Percentiles rank a stretch among this genome's conserved stretches.
These are phyloP conservation scores for Cerastoderma edule DNA, from an alignment of 2,888 invertebrate species.

Conservation along the genomic window DNA sequence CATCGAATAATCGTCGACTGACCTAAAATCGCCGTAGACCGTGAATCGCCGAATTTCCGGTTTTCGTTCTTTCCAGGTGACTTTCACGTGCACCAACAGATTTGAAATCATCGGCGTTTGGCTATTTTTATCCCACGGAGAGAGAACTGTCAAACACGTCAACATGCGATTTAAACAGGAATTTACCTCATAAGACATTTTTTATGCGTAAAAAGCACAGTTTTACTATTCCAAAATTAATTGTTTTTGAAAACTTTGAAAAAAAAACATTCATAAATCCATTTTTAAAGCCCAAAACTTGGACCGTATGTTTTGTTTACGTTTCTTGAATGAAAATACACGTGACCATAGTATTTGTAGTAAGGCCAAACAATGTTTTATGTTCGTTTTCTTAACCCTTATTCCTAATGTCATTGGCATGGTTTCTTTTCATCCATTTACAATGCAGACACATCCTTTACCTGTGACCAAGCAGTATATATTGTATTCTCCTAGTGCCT, in stretches of 20 bases:
- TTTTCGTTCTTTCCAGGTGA: no score
- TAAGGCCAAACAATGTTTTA: not conserved
- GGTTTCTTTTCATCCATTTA: not conserved
- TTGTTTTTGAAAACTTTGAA: not conserved
- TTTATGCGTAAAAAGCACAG: not conserved
- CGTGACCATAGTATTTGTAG: not conserved
- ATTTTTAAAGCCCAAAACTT: no score
- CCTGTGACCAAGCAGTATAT: not conserved
- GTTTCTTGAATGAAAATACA: not conserved
- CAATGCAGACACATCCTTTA: not conserved
- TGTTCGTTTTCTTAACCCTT: not conserved
- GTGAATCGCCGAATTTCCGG: no score
- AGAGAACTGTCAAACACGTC: no score
- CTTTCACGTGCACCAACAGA: no score
- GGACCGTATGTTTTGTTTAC: constrained; percentile 6
- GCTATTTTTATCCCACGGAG: no score
- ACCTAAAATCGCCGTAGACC: no score
- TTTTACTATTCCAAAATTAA: constrained; percentile 1
- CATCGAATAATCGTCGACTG: no score
- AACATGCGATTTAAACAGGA: constrained; percentile 10
- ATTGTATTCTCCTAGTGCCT: constrained; percentile 33
- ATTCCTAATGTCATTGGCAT: not conserved
- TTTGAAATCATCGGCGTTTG: no score
- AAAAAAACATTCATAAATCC: not conserved
- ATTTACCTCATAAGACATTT: not conserved